phyloP scores from a whole-genome alignment of 2,888 invertebrate species.

The Meghimatium bilineatum region DNA sequence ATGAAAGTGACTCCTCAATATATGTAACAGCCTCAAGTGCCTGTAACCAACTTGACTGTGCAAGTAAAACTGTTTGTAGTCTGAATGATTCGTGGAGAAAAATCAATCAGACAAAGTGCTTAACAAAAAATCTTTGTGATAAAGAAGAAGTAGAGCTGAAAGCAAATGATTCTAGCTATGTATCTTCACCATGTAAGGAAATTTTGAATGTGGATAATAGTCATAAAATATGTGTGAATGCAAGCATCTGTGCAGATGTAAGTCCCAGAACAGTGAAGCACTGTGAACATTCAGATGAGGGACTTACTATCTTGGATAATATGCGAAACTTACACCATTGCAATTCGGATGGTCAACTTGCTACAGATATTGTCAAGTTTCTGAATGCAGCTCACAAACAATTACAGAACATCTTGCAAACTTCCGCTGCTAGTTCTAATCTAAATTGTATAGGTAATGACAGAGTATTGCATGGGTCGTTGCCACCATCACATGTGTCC shows the following conservation, averaged over 20 bases:
- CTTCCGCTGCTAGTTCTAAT: background rate
- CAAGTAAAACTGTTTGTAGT: background rate
- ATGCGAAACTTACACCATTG: background rate
- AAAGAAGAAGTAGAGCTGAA: background rate
- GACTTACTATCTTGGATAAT: background rate
- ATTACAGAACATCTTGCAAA: conserved; percentile 17
- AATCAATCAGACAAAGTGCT: background rate
- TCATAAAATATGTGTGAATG: background rate
- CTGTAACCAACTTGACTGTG: background rate
- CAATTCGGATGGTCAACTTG: background rate
- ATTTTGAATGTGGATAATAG: background rate
- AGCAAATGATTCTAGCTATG: background rate
- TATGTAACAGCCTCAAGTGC: background rate
- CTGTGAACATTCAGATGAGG: background rate
- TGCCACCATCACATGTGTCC: background rate
- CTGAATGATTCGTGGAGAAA: background rate
- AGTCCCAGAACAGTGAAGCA: background rate
- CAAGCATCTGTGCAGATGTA: background rate
- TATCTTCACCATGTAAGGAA: background rate
- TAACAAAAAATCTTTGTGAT: background rate
- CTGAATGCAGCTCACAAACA: conserved; percentile 24
- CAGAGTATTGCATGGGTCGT: background rate
- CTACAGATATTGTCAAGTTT: conserved; percentile 10
- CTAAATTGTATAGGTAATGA: background rate
- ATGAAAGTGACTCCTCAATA: background rate